These are phyloP conservation scores for Pseudoatta argentina DNA, from an alignment of 1,140 invertebrate species.

Conservation along the genomic window DNA sequence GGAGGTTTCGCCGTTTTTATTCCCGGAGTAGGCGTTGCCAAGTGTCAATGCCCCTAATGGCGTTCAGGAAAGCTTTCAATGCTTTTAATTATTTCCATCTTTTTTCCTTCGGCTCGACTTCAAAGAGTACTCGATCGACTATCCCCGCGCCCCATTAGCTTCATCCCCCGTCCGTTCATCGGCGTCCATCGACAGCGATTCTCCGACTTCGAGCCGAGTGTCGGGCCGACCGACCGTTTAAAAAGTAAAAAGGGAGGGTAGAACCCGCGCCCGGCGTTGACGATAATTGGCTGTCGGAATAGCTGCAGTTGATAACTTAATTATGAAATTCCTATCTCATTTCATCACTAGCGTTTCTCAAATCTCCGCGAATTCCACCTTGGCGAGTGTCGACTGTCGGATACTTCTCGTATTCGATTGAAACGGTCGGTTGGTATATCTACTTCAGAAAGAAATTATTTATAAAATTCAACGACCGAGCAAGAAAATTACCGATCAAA, in stretches of 20 bases:
- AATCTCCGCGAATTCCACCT: slow-evolving; percentile 34
- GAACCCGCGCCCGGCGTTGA: slow-evolving; percentile 52
- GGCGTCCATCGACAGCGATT: slow-evolving; percentile 39
- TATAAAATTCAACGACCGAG: slow-evolving; percentile 15
- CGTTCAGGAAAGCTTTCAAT: slow-evolving; percentile 80
- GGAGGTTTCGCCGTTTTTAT: slow-evolving; percentile 56
- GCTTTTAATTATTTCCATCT: slow-evolving; percentile 84
- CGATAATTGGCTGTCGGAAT: slow-evolving; percentile 74
- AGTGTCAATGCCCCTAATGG: slow-evolving; percentile 80
- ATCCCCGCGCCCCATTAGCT: neutral
- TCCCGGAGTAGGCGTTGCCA: slow-evolving; percentile 63
- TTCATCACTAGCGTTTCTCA: slow-evolving; percentile 53
- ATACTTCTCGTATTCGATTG: slow-evolving; percentile 35
- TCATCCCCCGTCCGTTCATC: neutral
- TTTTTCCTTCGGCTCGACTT: slow-evolving; percentile 77
- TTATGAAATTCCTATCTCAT: slow-evolving; percentile 74
- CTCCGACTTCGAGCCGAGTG: slow-evolving; percentile 37
- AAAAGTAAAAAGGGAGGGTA: slow-evolving; percentile 63
- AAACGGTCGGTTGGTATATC: neutral
- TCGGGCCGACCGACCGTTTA: slow-evolving; percentile 37
- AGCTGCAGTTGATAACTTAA: slow-evolving; percentile 75
- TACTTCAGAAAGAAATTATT: slow-evolving; percentile 40
- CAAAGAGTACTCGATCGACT: slow-evolving; percentile 76
- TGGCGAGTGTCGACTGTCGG: slow-evolving; percentile 33
- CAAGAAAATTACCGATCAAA: neutral